Base-by-base conservation (phyloP, 1,140 invertebrate species). In the Zaprionus gabonicus region DNA sequence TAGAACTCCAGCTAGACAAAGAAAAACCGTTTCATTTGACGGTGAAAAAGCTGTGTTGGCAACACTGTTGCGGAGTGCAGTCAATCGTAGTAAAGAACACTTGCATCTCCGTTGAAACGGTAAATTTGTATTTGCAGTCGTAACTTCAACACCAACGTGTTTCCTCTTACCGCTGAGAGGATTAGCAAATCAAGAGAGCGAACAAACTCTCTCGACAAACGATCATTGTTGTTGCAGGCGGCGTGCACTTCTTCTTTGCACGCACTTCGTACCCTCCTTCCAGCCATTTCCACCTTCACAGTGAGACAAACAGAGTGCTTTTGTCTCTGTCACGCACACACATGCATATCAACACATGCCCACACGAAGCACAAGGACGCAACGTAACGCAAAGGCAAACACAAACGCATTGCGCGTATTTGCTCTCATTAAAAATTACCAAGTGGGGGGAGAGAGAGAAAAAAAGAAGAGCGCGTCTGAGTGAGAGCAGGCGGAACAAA, bases 381-480 rank as follows among this genome's bases (percentile, higher is more conserved):
- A 46, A 46, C 15, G 38, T n/a, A 41, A 41, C 41, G 41, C 41
- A 46, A 46, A 46, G n/a, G n/a, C n/a, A 46, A 46, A 46, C n/a
- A 46, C 41, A 17, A 46, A 25, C 46, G 46, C 46, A 51, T 4
- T 12, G 46, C 46, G 46, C 46, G 46, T 25, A 51, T 23, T 51
- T 51, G 46, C 20, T 51, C 46, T 51, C 46, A 51, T 51, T 51
- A 51, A 51, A 51, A 51, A 51, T 51, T 12, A 51, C 46, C 46
- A 51, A 25, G 46, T 23, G 20, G 17, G 20, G 31, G 0, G 9
- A n/a, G 9, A 10, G 31, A 34, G 31, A 34, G 31, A 10, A 34
- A 34, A 34, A 3, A 5, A 27, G 6, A 4, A 34, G 31, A 10
- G 31, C 9, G 9, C 9, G 31, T 34, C 31, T 34, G 31, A 10